Evolutionary conservation across 2,888 invertebrate species (phyloP).

Genomic region (Conops quadrifasciatus): DNA sequence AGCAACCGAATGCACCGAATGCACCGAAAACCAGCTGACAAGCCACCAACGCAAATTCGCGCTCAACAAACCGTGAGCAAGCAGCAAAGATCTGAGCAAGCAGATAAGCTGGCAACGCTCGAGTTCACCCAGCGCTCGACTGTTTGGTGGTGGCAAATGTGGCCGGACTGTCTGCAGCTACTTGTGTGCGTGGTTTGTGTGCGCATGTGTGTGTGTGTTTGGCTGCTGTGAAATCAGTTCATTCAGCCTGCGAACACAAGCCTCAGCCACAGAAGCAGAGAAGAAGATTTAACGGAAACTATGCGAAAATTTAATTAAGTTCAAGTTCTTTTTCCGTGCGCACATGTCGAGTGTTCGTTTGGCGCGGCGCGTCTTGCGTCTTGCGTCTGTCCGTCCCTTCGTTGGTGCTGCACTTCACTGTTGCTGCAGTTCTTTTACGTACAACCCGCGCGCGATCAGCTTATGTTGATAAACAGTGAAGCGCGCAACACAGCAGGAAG

Average conservation of each 20-base stretch:
- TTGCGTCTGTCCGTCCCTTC: neutral
- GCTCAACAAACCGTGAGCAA: constrained; percentile 29
- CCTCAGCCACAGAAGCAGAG: constrained; percentile 2
- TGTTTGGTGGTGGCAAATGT: neutral
- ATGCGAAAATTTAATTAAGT: constrained; percentile 42
- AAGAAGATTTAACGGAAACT: constrained; percentile 32
- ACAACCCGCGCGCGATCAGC: constrained; percentile 14
- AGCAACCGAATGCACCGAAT: constrained; percentile 36
- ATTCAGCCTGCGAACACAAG: constrained; percentile 26
- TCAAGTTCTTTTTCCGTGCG: constrained; percentile 19
- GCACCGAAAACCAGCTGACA: constrained; percentile 7
- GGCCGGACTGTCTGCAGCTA: neutral
- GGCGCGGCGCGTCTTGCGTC: constrained; percentile 2
- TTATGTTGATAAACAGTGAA: constrained; percentile 18
- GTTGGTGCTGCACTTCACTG: neutral
- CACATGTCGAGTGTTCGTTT: neutral
- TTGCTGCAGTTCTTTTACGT: neutral
- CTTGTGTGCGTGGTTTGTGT: neutral
- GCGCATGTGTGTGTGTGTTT: neutral
- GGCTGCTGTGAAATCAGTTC: constrained; percentile 17
- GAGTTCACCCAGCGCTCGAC: constrained; percentile 22
- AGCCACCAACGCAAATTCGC: constrained; percentile 36
- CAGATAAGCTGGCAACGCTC: constrained; percentile 34
- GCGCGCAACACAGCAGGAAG: constrained; percentile 32
- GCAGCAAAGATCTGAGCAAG: constrained; percentile 16